Evolutionary conservation across 2,888 invertebrate genomes (phyloP).

Genomic region (Synanthedon andrenaeformis): DNA sequence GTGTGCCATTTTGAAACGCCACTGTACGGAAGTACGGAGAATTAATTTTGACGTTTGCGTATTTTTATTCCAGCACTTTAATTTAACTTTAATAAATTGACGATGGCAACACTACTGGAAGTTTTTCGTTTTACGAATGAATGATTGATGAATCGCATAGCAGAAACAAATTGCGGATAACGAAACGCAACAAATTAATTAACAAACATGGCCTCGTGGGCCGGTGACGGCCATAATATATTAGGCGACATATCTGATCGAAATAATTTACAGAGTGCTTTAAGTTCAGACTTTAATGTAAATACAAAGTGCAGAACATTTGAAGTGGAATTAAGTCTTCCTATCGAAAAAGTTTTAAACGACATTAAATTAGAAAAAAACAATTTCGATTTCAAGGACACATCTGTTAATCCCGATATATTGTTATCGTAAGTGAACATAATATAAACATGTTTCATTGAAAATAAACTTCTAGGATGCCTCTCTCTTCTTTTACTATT

Average conservation of each 20-base stretch:
- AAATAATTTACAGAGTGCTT: constrained; percentile 16
- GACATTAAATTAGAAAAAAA: constrained; percentile 25
- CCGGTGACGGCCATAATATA: constrained; percentile 33
- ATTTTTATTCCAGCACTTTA: too few relatives aligned
- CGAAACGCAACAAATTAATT: constrained; percentile 15
- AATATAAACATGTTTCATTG: constrained; percentile 2
- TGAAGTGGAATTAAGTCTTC: constrained; percentile 14
- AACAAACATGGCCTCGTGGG: constrained; percentile 63
- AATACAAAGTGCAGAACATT: constrained; percentile 15
- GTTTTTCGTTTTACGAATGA: too few relatives aligned
- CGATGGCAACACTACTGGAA: too few relatives aligned
- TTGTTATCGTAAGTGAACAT: constrained; percentile 27
- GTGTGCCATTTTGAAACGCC: too few relatives aligned
- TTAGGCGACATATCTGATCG: constrained; percentile 21
- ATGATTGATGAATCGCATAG: too few relatives aligned
- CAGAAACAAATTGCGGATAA: too few relatives aligned
- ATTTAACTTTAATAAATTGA: too few relatives aligned
- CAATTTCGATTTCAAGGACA: constrained; percentile 18
- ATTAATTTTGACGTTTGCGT: too few relatives aligned
- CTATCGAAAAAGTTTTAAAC: constrained; percentile 15
- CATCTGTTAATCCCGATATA: constrained; percentile 18
- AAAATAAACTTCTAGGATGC: constrained; percentile 3
- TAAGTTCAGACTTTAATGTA: constrained; percentile 15
- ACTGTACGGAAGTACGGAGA: too few relatives aligned
- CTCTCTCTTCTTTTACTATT: constrained; percentile 6